Evolutionary conservation across 1,140 invertebrate genomes (phyloP), one percentile per base, ranked within the genome.

Genomic region (Drosophila nebulosa): DNA sequence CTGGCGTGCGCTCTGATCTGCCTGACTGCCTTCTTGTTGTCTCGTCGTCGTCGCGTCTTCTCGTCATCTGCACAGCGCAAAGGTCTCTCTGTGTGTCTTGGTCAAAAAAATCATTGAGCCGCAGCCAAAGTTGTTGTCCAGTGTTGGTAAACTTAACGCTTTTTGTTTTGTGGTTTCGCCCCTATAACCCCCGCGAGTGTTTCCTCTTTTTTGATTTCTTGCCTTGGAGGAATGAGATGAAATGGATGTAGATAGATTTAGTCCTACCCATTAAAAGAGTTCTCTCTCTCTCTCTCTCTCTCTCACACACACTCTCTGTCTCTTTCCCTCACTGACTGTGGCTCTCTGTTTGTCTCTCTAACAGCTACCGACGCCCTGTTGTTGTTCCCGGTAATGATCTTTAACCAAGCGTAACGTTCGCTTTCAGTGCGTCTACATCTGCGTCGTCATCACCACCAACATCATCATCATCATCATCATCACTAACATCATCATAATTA

Each of bases 371-470:
- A 79, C 74, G 69, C 64, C 71, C 72, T 65, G 63, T 64, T 53
- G 65, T 69, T 69, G 78, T 73, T 86, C 78, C 78, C 83, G 83
- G 83, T 86, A 86, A 86, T 86, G 83, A 86, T 86, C 83, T 88
- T 88, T 88, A 88, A 88, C 83, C 83, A 88, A 88, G 83, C 83
- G 83, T 78, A 89, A 88, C 83, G 83, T 89, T 88, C 79, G 83
- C 84, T 88, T 88, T 88, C 84, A 88, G 83, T 88, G 83, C 83
- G 84, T 88, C 78, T 81, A 88, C 83, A 88, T 86, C 83, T 86
- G 83, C 83, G 83, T 77, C 74, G 83, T 86, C 83, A 88, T 80
- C 78, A 80, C 62, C 71, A 36, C 64, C 69, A 77, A 58, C 62
- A 70, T 56, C 55, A 68, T 64, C 74, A 36, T 67, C 69, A 77